Evolutionary conservation across 2,888 invertebrate genomes (phyloP).

Genomic region (Leptodirus hochenwartii): DNA sequence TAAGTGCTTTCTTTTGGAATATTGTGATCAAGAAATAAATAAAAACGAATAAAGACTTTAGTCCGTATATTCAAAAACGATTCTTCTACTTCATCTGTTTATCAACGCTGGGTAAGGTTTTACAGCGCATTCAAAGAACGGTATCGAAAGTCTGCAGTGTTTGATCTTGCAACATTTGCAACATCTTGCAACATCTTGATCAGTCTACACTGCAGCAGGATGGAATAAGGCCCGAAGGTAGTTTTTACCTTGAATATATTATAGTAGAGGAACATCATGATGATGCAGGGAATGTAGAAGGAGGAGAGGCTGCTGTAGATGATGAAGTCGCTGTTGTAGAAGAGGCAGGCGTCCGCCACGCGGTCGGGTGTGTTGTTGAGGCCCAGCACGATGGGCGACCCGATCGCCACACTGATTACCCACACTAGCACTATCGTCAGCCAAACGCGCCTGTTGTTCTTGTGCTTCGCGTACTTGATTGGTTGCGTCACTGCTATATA

Average conservation of each 20-base stretch:
- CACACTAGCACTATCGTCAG: slow-evolving; percentile 90
- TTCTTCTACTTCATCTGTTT: no score
- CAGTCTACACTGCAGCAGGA: no score
- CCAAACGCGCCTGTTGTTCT: slow-evolving; percentile 87
- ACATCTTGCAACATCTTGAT: no score
- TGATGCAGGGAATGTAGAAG: slow-evolving; percentile 96
- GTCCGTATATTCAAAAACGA: no score
- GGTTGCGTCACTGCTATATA: slow-evolving; percentile 98
- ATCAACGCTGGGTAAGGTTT: no score
- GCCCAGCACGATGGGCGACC: slow-evolving; percentile 89
- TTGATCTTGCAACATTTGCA: background rate
- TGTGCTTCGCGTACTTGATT: slow-evolving; percentile 97
- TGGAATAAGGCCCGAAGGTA: slow-evolving; percentile 1
- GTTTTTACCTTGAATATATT: slow-evolving; percentile 83
- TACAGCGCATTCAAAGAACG: no score
- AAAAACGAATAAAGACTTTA: no score
- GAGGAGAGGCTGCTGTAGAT: slow-evolving; percentile 95
- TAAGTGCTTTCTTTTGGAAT: no score
- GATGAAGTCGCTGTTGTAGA: slow-evolving; percentile 96
- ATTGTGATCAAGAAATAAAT: no score
- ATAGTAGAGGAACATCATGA: slow-evolving; percentile 96
- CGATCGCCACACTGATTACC: slow-evolving; percentile 89
- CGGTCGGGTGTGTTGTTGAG: slow-evolving; percentile 85
- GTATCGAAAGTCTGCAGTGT: background rate
- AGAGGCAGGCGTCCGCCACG: slow-evolving; percentile 71